Conservation (phyloP, 2,113 vertebrate species). For the Neolamprologus sp. region DNA sequence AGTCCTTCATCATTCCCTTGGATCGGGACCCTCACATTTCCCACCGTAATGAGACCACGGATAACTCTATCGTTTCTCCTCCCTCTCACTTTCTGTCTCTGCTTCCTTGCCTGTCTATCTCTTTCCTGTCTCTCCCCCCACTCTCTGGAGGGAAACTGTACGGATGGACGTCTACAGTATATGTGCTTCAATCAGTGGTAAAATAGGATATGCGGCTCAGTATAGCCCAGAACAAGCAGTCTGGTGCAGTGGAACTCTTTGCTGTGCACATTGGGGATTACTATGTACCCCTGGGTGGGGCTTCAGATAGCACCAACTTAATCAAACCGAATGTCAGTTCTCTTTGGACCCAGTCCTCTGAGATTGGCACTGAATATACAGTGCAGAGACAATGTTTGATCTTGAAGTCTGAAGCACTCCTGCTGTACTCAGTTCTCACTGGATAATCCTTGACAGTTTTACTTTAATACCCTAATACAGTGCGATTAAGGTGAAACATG, state of each 20-base stretch:
- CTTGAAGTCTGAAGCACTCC: constrained; percentile 2
- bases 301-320: constrained; percentile 46
- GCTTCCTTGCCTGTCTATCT: constrained; percentile 3
- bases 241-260: constrained; percentile 7
- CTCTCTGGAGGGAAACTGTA: neutral
- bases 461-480: neutral
- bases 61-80: constrained; percentile 49
- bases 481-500: neutral
- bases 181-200: constrained; percentile 26
- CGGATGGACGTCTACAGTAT: constrained; percentile 18
- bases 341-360: constrained; percentile 32
- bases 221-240: neutral
- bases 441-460: neutral
- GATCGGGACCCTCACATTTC: constrained; percentile 69
- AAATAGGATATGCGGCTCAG: constrained; percentile 18
- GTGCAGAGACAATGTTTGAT: constrained; percentile 18
- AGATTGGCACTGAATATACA: constrained; percentile 30
- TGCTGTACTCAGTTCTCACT: neutral
- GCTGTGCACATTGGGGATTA: constrained; percentile 22
- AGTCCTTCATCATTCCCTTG: constrained; percentile 74
- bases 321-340: constrained; percentile 49
- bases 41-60: constrained; percentile 67
- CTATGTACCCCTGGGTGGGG: constrained; percentile 23
- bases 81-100: neutral
- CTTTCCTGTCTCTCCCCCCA: neutral